Percentiles rank a stretch among this genome's conserved stretches.
Evolutionary conservation across 2,888 invertebrate species (phyloP).

Genomic region (Auanema freiburgensis): DNA sequence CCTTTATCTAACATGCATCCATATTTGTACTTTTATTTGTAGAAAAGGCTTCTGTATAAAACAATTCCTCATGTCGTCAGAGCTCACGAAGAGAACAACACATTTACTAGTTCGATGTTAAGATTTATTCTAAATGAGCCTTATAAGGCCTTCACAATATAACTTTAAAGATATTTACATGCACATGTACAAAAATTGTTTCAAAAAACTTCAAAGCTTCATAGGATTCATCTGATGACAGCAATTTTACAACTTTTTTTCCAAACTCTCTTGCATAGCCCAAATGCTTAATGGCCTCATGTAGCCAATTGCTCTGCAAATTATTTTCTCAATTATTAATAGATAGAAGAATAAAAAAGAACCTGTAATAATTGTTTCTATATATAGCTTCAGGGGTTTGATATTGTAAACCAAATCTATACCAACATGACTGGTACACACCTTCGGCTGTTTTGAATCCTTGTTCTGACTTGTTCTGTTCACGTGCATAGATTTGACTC

Average conservation of each 20-base stretch:
- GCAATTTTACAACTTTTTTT: slow-evolving; percentile 9
- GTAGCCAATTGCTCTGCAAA: slow-evolving; percentile 83
- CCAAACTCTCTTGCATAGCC: slow-evolving; percentile 79
- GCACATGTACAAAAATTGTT: too few species aligned
- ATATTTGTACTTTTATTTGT: too few species aligned
- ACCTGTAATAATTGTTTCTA: slow-evolving; percentile 67
- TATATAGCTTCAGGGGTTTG: slow-evolving; percentile 85
- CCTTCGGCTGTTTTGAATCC: slow-evolving; percentile 86
- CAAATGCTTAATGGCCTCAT: slow-evolving; percentile 90
- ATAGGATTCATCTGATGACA: background rate
- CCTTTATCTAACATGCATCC: too few species aligned
- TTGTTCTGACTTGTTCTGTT: slow-evolving; percentile 29
- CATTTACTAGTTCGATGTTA: too few species aligned
- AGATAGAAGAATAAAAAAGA: slow-evolving; percentile 2
- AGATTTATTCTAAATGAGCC: too few species aligned
- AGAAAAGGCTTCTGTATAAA: too few species aligned
- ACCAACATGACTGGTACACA: slow-evolving; percentile 78
- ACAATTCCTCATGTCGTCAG: too few species aligned
- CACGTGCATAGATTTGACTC: background rate
- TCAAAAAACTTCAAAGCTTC: too few species aligned
- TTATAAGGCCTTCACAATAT: too few species aligned
- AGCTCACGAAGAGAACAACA: too few species aligned
- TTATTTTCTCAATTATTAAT: slow-evolving; percentile 7
- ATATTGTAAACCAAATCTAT: slow-evolving; percentile 69
- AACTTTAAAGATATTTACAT: too few species aligned